A percentile compares a stretch with the other conserved stretches of the same genome.
phyloP scores from a whole-genome alignment of 53 echinoderm and acorn worm species.

The Henricia sp. region DNA sequence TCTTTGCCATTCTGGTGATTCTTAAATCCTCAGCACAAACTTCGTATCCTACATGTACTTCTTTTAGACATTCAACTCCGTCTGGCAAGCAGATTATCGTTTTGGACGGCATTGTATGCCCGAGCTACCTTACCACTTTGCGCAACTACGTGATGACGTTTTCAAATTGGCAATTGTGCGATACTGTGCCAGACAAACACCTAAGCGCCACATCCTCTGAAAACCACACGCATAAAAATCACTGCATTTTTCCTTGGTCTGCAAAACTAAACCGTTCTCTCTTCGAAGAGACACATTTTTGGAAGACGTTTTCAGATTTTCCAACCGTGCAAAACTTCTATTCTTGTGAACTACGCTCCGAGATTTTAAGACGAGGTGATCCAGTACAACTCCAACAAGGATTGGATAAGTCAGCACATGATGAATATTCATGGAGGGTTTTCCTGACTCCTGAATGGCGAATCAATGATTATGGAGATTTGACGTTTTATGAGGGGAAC shows the following conservation, averaged over 20 bases:
- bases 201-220: not conserved
- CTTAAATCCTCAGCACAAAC: no score
- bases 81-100: not conserved
- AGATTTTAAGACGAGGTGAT: conserved; percentile 59
- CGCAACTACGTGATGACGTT: not conserved
- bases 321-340: not conserved
- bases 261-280: not conserved
- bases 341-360: conserved; percentile 14
- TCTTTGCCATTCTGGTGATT: no score
- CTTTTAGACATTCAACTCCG: not conserved
- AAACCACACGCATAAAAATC: not conserved
- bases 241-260: not conserved
- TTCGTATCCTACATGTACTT: no score
- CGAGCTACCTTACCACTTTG: not conserved
- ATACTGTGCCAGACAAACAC: not conserved
- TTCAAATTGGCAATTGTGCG: not conserved
- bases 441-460: conserved; percentile 61
- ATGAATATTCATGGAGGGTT: conserved; percentile 49
- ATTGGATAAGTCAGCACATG: not conserved
- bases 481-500: conserved; percentile 47
- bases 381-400: not conserved
- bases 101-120: not conserved
- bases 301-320: not conserved
- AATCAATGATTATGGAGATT: conserved; percentile 71
- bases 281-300: not conserved